These are phyloP conservation scores for Mallotus villosus DNA, from an alignment of 2,797 vertebrate species.

Conservation along the genomic window DNA sequence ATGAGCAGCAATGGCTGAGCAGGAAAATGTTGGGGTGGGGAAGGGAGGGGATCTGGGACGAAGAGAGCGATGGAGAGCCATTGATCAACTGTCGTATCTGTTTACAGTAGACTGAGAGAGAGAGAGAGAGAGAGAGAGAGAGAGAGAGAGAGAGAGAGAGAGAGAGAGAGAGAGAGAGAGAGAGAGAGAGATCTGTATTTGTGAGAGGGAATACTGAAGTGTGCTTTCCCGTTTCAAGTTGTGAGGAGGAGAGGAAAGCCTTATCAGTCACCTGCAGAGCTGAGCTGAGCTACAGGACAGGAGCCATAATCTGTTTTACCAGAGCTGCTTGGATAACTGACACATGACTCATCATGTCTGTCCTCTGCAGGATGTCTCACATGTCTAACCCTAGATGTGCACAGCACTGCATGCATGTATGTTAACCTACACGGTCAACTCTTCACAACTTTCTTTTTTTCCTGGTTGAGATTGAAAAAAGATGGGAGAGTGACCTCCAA, in stretches of 20 bases:
- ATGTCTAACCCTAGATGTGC: not conserved
- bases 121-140: not conserved
- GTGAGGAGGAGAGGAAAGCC: not conserved
- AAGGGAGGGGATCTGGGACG: slow-evolving; percentile 35
- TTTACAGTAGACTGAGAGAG: slow-evolving; percentile 26
- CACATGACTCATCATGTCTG: slow-evolving; percentile 14
- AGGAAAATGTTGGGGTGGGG: slow-evolving; percentile 5
- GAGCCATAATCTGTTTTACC: not conserved
- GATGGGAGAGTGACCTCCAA: not conserved
- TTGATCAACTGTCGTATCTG: slow-evolving; percentile 42
- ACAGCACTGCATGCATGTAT: slow-evolving; percentile 17
- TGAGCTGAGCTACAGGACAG: not conserved
- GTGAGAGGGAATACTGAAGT: not conserved
- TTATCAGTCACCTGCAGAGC: not conserved
- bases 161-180: not conserved
- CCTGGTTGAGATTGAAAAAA: not conserved
- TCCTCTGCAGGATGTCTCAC: not conserved
- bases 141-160: too few species aligned
- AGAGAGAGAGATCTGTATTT: too few species aligned
- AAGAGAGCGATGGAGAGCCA: slow-evolving; percentile 25
- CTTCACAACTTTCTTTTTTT: not conserved
- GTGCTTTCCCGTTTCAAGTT: not conserved
- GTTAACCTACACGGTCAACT: not conserved
- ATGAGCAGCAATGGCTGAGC: too few species aligned
- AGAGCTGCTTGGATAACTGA: not conserved